Percentiles rank a stretch among this genome's conserved stretches.
These are phyloP conservation scores for Apis laboriosa DNA, from an alignment of 1,140 invertebrate species.

Conservation along the genomic window DNA sequence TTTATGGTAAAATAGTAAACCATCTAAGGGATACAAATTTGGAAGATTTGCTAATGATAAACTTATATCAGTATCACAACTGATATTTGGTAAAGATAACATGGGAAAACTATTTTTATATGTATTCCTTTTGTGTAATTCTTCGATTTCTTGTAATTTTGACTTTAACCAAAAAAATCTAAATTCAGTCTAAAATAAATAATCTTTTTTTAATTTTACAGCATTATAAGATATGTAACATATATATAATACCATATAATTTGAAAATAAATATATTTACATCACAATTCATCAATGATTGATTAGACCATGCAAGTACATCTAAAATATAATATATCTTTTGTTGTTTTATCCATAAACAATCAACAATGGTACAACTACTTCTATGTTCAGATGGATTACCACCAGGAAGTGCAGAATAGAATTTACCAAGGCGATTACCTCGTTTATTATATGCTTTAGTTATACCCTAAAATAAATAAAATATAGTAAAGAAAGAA, in stretches of 20 bases:
- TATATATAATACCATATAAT: not conserved
- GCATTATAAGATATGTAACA: conserved; percentile 25
- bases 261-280: conserved; percentile 79
- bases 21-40: conserved; percentile 83
- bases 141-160: conserved; percentile 84
- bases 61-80: conserved; percentile 75
- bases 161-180: conserved; percentile 89
- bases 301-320: conserved; percentile 90
- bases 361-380: conserved; percentile 88
- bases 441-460: conserved; percentile 88
- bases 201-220: conserved; percentile 18
- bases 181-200: conserved; percentile 85
- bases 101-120: conserved; percentile 82
- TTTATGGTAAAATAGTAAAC: conserved; percentile 91
- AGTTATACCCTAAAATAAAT: conserved; percentile 84
- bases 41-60: conserved; percentile 70
- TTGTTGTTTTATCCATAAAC: conserved; percentile 85
- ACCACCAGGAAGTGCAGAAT: conserved; percentile 90
- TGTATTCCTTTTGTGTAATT: conserved; percentile 72
- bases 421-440: conserved; percentile 82
- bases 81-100: conserved; percentile 77
- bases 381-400: conserved; percentile 72
- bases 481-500: conserved; percentile 9
- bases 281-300: conserved; percentile 89
- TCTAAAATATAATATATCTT: conserved; percentile 90